Base-by-base conservation (phyloP, 2,113 vertebrate species). In the Macquaria australasica region DNA sequence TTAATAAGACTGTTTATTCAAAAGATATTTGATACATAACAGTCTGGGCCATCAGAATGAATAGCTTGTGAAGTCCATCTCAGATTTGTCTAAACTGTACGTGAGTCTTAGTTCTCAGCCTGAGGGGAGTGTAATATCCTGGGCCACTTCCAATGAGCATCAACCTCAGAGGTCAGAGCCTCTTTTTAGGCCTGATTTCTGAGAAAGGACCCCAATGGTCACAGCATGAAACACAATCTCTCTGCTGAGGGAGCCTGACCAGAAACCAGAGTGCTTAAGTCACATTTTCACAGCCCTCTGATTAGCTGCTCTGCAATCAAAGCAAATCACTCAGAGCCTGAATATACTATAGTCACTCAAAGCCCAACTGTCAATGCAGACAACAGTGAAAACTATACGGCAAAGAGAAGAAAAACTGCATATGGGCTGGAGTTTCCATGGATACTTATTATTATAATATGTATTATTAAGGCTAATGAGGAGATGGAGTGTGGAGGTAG, bases 291-390 rank as follows among this genome's bases (percentile, higher is more conserved):
- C 34, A 53, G 82, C 48, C n/a, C 64, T 85, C 63, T 89, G 87
- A 89, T 90, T 85, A 89, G 78, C 83, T 8, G 43, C 73, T 66
- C 74, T 78, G 79, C 89, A 94, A 94, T 90, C 89, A 89, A 62
- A 87, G 83, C 63, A 85, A 87, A 91, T 90, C 84, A 48, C 81
- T 84, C 76, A 2, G 31, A 82, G 74, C 34, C 63, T 86, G 73
- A 83, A 77, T 81, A 41, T 37, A 66, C 74, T 72, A 78, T 78
- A 70, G 60, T 73, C 90, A 81, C 63, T 84, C 21, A 84, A 75
- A 80, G 69, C 59, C 62, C n/a, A 77, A 89, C 85, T 79, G 63
- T 82, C 68, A 78, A n/a, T 0, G 3, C 55, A 56, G 66, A 74
- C 31, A 64, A 72, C 48, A 81, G 56, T 63, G 68, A 82, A 73